Evolutionary conservation across 1,140 invertebrate species (phyloP).

Genomic region (Drosophila persimilis): DNA sequence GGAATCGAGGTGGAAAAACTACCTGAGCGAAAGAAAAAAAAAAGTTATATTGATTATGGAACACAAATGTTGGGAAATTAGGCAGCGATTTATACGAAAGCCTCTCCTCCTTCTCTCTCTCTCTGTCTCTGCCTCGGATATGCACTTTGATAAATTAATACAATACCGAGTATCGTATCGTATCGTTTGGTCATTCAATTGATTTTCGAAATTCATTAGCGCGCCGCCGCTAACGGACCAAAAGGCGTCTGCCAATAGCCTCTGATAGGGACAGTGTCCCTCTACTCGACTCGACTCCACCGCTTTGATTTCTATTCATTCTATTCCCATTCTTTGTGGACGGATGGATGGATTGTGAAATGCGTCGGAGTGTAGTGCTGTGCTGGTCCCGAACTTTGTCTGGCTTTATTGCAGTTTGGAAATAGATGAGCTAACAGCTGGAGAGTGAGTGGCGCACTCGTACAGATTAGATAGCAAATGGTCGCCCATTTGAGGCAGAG

Average conservation of each 20-base stretch:
- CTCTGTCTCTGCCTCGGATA: constrained; percentile 26
- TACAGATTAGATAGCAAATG: constrained; percentile 73
- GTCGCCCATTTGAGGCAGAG: constrained; percentile 40
- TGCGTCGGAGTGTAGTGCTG: constrained; percentile 13
- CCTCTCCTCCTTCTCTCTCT: constrained; percentile 16
- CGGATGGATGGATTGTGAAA: constrained; percentile 16
- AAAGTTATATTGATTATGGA: constrained; percentile 78
- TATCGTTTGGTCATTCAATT: constrained; percentile 65
- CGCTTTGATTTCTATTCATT: constrained; percentile 50
- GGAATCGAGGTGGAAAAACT: constrained; percentile 6
- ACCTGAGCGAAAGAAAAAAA: constrained; percentile 12
- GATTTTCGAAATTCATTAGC: constrained; percentile 78
- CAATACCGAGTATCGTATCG: constrained; percentile 55
- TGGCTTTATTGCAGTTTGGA: constrained; percentile 73
- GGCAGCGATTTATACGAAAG: constrained; percentile 77
- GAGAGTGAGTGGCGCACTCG: constrained; percentile 73
- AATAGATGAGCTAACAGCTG: constrained; percentile 79
- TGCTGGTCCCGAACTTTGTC: constrained; percentile 44
- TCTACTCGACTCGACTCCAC: neutral
- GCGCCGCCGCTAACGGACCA: constrained; percentile 50
- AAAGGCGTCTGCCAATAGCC: constrained; percentile 37
- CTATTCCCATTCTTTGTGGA: neutral
- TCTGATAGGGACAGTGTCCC: constrained; percentile 41
- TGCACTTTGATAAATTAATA: constrained; percentile 80
- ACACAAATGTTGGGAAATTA: constrained; percentile 73